phyloP scores from a whole-genome alignment of 2,888 invertebrate species.

The Catocala nupta region DNA sequence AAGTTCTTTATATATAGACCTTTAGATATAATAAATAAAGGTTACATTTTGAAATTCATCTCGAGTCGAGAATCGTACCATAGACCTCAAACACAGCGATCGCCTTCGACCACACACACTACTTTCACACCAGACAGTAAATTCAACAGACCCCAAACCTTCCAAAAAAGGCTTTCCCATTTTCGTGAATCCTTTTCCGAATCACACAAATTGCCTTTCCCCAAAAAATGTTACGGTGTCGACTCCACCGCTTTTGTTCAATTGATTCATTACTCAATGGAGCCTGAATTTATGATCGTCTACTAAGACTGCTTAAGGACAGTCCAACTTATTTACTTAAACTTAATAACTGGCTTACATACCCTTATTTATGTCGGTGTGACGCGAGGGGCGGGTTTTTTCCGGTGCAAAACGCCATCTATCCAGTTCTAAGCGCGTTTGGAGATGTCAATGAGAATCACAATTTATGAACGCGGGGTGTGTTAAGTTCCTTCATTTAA shows the following conservation, averaged over 20 bases:
- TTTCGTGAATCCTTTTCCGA: not conserved
- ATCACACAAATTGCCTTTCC: not conserved
- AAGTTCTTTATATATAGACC: no score
- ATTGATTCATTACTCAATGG: conserved; percentile 51
- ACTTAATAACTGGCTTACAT: conserved; percentile 64
- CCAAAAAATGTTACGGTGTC: conserved; percentile 7
- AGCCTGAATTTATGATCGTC: conserved; percentile 49
- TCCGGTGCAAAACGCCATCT: conserved; percentile 47
- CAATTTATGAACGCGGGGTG: conserved; percentile 48
- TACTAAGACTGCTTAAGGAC: conserved; percentile 50
- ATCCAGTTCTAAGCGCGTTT: conserved; percentile 48
- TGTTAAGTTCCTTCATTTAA: conserved; percentile 31
- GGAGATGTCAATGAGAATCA: conserved; percentile 49
- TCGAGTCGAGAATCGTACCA: no score
- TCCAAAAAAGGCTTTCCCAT: no score
- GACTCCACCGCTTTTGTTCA: conserved; percentile 38
- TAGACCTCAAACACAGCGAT: no score
- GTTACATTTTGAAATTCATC: no score
- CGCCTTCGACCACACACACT: no score
- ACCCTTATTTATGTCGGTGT: conserved; percentile 59
- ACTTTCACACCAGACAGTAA: no score
- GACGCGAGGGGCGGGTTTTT: conserved; percentile 41
- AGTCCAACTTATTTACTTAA: conserved; percentile 65
- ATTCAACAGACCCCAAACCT: no score
- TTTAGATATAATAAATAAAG: no score